Conservation (phyloP, 2,797 vertebrate species). For the Aphelocoma californica region DNA sequence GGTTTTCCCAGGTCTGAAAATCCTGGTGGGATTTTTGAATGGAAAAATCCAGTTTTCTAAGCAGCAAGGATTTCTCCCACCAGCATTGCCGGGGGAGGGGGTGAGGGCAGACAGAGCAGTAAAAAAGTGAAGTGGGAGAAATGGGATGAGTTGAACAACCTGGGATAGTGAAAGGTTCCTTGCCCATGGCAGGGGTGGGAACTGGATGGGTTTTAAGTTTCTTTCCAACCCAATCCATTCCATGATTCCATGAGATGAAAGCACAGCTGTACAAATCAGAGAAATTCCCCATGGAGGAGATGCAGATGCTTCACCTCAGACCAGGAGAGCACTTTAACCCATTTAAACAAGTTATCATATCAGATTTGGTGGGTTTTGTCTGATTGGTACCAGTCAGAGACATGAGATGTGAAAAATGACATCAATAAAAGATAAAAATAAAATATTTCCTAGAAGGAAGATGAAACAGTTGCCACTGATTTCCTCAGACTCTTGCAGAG, state of each 20-base stretch:
- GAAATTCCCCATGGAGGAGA: background rate
- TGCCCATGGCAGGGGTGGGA: background rate
- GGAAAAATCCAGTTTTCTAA: background rate
- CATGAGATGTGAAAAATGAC: background rate
- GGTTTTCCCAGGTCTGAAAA: background rate
- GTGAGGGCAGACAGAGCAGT: background rate
- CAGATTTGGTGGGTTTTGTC: background rate
- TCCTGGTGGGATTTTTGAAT: background rate
- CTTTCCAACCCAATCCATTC: background rate
- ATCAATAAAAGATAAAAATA: background rate
- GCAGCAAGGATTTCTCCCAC: background rate
- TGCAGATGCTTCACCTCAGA: background rate
- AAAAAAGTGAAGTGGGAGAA: background rate
- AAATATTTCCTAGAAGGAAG: background rate
- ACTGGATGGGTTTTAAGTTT: background rate
- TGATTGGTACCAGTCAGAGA: background rate
- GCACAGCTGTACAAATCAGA: background rate
- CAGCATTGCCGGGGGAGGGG: background rate
- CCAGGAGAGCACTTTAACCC: background rate
- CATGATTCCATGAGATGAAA: background rate
- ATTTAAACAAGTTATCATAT: background rate
- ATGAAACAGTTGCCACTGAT: background rate
- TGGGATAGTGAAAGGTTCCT: background rate
- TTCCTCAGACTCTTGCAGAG: background rate
- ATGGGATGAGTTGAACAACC: background rate